Base-by-base conservation (phyloP, 2,797 vertebrate species). In the Pristis pectinata region DNA sequence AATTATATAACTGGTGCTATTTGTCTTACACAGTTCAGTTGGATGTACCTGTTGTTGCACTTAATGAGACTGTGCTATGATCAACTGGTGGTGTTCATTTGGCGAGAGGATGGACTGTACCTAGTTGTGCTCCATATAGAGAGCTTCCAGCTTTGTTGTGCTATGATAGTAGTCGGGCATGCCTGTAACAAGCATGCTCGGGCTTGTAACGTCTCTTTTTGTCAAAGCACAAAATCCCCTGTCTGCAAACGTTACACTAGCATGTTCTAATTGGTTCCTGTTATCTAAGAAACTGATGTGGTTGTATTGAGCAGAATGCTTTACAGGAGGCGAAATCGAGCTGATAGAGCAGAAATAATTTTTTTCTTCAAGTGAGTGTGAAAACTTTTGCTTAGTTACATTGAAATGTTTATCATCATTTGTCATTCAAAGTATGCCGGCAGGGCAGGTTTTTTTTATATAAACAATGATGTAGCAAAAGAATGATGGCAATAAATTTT, bases 241-340 rank as follows among this genome's bases (percentile, higher is more conserved):
- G 27, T 93, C 91, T 93, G 91, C 19, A 93, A 93, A 93, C 44
- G 61, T 30, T 70, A 92, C 89, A 70, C 89, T 70, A 70, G 70
- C 37, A 92, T 67, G 37, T 70, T 72, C 11, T 70, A 93, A 93
- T 93, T 93, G 70, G 64, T 72, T 49, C 41, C 64, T 72, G 83
- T 72, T 19, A 41, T 61, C 37, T 30, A 93, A 93, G 22, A 37
- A 61, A 70, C 22, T 70, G 61, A 89, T 49, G 30, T 93, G 61
- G 64, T 93, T 70, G 67, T 41, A 70, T 93, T 93, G 64, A 93
- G 91, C 64, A 44, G 37, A 44, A 37, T 70, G n/a, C 37, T 27
- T 61, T 61, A 92, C 89, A 44, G 41, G 89, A 92, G 59, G 7
- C 17, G 22, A 92, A 67, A 67, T 92, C 67, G 61, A 92, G 61